Conservation (phyloP, 2,113 vertebrate genomes). For the Ceratotherium simum region DNA sequence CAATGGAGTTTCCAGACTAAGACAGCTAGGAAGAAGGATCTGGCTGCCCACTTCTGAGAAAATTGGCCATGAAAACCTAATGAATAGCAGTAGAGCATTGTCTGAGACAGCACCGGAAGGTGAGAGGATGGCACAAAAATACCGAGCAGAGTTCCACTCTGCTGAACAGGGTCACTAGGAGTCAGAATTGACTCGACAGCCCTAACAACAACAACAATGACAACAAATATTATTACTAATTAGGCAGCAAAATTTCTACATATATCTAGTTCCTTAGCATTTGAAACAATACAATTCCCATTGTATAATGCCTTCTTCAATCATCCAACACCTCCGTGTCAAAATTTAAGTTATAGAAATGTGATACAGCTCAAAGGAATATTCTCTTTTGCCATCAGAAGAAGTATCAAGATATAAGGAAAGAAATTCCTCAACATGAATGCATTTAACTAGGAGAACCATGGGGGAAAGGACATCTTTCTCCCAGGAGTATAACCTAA, state of each 20-base stretch:
- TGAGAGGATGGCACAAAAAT: too few relatives aligned
- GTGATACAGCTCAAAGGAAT: background rate
- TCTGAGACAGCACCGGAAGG: too few relatives aligned
- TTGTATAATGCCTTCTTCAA: background rate
- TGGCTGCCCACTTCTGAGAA: too few relatives aligned
- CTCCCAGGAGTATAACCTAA: background rate
- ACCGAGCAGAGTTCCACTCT: too few relatives aligned
- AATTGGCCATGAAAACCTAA: too few relatives aligned
- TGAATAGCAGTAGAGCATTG: too few relatives aligned
- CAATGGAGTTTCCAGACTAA: too few relatives aligned
- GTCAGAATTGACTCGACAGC: too few relatives aligned
- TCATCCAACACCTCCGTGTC: background rate
- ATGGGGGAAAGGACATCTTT: background rate
- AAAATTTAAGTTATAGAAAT: background rate
- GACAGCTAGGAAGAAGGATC: too few relatives aligned
- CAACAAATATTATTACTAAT: background rate
- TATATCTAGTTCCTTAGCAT: background rate
- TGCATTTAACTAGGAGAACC: background rate
- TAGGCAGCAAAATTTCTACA: background rate
- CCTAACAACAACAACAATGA: too few relatives aligned
- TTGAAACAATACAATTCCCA: background rate
- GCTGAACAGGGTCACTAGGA: too few relatives aligned
- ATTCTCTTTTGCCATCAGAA: background rate
- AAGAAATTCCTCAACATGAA: background rate
- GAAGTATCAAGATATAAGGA: background rate